Percentiles rank a stretch among this genome's conserved stretches.
Conservation (phyloP, 2,113 vertebrate species). For the Odocoileus virginianus region DNA sequence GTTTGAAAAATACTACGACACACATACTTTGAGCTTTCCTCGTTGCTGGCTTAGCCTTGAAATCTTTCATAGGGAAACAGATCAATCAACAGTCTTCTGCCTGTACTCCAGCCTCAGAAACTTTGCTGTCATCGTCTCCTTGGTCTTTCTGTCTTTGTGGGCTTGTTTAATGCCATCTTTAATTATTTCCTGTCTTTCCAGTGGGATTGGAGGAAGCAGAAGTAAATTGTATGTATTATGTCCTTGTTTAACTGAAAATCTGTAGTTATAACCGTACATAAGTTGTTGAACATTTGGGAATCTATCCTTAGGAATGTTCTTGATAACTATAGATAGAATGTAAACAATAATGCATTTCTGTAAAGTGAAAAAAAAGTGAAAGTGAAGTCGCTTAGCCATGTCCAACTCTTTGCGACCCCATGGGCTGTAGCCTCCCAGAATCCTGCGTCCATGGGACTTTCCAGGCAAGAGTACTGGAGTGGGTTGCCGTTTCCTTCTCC, state of each 20-base stretch:
- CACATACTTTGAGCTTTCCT: not conserved
- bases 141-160: not conserved
- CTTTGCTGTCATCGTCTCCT: not conserved
- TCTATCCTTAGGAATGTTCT: not conserved
- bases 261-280: not conserved
- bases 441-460: not conserved
- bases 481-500: not conserved
- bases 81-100: not conserved
- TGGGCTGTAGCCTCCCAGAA: not conserved
- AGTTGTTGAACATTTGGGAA: not conserved
- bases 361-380: not conserved
- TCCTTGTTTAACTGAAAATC: not conserved
- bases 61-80: not conserved
- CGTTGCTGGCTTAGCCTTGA: not conserved
- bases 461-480: not conserved
- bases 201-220: not conserved
- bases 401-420: not conserved
- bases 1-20: not conserved
- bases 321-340: not conserved
- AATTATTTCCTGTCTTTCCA: not conserved
- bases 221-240: not conserved
- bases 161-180: not conserved
- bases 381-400: not conserved
- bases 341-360: not conserved
- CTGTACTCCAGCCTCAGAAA: not conserved